phyloP scores from a whole-genome alignment of 2,888 invertebrate genomes.

The Sesia bembeciformis region DNA sequence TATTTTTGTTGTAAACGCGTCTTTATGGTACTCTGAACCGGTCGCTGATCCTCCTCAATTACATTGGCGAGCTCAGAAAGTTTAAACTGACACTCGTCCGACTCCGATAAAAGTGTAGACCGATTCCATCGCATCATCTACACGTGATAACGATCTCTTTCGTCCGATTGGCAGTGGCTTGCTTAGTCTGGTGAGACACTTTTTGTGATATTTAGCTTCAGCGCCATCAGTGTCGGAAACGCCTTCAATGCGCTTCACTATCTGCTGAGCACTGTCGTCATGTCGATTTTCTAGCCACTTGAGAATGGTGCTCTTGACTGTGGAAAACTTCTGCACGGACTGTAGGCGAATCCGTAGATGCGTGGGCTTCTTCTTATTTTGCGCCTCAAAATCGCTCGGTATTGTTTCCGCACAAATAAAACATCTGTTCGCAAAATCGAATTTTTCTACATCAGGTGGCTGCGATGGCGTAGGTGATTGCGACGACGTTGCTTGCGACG shows the following conservation, averaged over 20 bases:
- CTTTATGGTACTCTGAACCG: conserved; percentile 1
- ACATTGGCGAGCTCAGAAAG: neutral
- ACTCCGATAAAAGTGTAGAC: neutral
- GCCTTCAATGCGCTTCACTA: neutral
- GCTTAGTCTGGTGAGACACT: neutral
- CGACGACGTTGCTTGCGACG: neutral
- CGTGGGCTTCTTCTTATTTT: neutral
- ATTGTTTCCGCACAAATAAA: neutral
- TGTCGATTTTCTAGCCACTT: neutral
- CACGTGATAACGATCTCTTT: neutral
- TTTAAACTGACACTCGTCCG: neutral
- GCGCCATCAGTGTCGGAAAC: neutral
- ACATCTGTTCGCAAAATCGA: neutral
- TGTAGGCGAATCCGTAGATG: neutral
- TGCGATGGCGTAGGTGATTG: neutral
- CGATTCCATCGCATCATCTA: neutral
- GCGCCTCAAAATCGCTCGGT: neutral
- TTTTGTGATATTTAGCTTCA: neutral
- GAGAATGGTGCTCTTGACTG: neutral
- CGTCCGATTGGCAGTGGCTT: neutral
- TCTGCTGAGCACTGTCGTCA: neutral
- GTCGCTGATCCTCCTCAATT: conserved; percentile 3
- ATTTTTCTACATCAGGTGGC: neutral
- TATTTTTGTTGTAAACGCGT: conserved; percentile 2
- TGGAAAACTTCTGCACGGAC: neutral